These are phyloP conservation scores for Panopea generosa DNA, from an alignment of 2,888 invertebrate species.

Conservation along the genomic window DNA sequence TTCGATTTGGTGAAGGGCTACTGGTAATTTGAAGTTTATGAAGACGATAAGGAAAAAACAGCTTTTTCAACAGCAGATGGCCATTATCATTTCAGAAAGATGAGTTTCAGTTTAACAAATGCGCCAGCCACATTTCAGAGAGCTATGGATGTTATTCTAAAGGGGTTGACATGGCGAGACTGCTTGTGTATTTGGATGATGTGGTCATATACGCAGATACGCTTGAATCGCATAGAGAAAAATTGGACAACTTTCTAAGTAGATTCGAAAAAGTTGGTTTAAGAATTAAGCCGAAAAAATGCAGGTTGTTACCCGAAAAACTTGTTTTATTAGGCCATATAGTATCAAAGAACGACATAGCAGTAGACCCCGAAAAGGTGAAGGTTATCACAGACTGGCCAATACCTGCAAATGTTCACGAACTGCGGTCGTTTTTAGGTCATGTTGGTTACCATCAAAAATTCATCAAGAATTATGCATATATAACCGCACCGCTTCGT, in stretches of 20 bases:
- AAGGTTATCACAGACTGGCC: constrained; percentile 21
- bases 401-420: neutral
- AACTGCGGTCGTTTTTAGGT: constrained; percentile 24
- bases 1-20: constrained; percentile 39
- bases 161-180: constrained; percentile 14
- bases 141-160: constrained; percentile 22
- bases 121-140: constrained; percentile 21
- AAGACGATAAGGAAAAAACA: constrained; percentile 19
- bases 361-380: constrained; percentile 12
- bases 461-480: constrained; percentile 8
- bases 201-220: constrained; percentile 13
- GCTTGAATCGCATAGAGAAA: constrained; percentile 11
- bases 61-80: constrained; percentile 21
- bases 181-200: constrained; percentile 29
- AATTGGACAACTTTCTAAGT: constrained; percentile 4
- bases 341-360: constrained; percentile 8
- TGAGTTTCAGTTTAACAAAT: constrained; percentile 20
- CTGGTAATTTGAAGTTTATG: constrained; percentile 16
- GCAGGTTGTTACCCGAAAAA: constrained; percentile 10
- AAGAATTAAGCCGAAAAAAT: constrained; percentile 32
- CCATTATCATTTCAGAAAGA: constrained; percentile 11
- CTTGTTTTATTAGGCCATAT: constrained; percentile 21
- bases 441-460: constrained; percentile 11
- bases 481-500: constrained; percentile 1
- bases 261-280: constrained; percentile 11